Percentiles rank a stretch among this genome's conserved stretches.
Conservation (phyloP, 2,797 vertebrate species). For the Macroramphosus scolopax region DNA sequence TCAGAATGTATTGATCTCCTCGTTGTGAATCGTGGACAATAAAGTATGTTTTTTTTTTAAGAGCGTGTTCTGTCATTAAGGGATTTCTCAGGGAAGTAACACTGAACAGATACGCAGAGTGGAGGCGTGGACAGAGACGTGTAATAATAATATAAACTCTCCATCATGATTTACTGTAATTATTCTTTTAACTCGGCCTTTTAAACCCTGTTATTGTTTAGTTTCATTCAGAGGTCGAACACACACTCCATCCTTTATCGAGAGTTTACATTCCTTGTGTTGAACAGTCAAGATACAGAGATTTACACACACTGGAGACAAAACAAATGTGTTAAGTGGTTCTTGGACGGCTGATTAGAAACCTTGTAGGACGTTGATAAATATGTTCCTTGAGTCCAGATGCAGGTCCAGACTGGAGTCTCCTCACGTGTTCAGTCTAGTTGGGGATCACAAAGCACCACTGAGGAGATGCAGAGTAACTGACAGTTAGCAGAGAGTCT, state of each 20-base stretch:
- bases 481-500: not conserved
- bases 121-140: too few species aligned
- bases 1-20: constrained; percentile 17
- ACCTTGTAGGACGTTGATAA: constrained; percentile 3
- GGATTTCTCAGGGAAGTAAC: too few species aligned
- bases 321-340: constrained; percentile 22
- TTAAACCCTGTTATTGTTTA: constrained; percentile 10
- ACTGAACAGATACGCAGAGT: too few species aligned
- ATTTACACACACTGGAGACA: constrained; percentile 9
- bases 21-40: constrained; percentile 42
- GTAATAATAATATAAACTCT: too few species aligned
- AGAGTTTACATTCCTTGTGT: constrained; percentile 29
- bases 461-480: constrained; percentile 2
- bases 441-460: not conserved
- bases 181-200: too few species aligned
- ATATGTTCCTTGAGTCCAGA: constrained; percentile 13
- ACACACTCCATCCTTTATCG: too few species aligned
- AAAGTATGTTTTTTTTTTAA: constrained; percentile 45
- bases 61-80: not conserved
- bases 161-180: too few species aligned
- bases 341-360: constrained; percentile 37
- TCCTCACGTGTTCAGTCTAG: too few species aligned
- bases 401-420: not conserved
- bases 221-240: constrained; percentile 13
- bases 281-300: constrained; percentile 13